A percentile compares a stretch with the other conserved stretches of the same genome.
Conservation (phyloP, 2,113 vertebrate species). For the Spea bombifrons region DNA sequence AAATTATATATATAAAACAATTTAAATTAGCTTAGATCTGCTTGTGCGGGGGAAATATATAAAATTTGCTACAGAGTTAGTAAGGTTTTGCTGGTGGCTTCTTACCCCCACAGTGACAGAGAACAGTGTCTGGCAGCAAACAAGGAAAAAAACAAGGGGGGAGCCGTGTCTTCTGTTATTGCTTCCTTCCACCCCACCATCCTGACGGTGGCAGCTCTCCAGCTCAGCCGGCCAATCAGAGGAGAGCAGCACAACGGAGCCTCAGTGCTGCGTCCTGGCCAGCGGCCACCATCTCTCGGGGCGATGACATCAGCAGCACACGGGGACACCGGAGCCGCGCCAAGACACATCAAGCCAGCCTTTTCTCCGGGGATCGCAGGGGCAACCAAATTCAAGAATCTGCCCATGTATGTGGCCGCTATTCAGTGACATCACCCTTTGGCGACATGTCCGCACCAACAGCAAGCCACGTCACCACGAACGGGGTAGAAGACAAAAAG, state of each 20-base stretch:
- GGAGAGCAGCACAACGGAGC: slow-evolving; percentile 60
- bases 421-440: too few relatives aligned
- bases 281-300: slow-evolving; percentile 58
- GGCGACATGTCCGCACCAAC: too few relatives aligned
- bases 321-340: slow-evolving; percentile 57
- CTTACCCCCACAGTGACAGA: not conserved
- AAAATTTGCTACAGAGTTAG: too few relatives aligned
- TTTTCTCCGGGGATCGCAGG: slow-evolving; percentile 42
- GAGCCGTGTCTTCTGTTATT: slow-evolving; percentile 31
- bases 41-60: too few relatives aligned
- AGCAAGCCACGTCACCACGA: too few relatives aligned
- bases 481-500: too few relatives aligned
- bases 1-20: too few relatives aligned
- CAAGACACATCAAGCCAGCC: slow-evolving; percentile 69
- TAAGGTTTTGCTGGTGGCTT: not conserved
- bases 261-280: slow-evolving; percentile 57
- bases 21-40: too few relatives aligned
- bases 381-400: too few relatives aligned
- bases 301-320: slow-evolving; percentile 60
- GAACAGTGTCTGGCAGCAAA: not conserved
- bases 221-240: slow-evolving; percentile 61
- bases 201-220: slow-evolving; percentile 54
- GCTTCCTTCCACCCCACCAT: slow-evolving; percentile 50
- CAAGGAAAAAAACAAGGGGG: slow-evolving; percentile 30
- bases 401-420: too few relatives aligned